Evolutionary conservation across 2,888 invertebrate genomes (phyloP).

Genomic region (Cylloceria caligata): DNA sequence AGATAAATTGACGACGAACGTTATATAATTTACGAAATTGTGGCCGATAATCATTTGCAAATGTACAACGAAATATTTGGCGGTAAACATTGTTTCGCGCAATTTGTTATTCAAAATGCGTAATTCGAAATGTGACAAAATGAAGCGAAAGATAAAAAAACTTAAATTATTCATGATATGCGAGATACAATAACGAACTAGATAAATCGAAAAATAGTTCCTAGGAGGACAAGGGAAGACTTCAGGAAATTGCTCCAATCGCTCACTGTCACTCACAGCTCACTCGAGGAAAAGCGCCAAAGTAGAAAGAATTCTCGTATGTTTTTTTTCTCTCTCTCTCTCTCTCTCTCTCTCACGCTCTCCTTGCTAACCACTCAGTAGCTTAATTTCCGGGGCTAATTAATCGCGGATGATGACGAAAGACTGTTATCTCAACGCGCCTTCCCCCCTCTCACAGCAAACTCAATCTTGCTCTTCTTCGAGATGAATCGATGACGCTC

Average conservation of each 20-base stretch:
- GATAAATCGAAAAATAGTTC: constrained; percentile 43
- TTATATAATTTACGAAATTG: constrained; percentile 23
- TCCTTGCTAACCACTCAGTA: constrained; percentile 20
- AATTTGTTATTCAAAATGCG: too few species aligned
- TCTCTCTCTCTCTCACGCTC: constrained; percentile 31
- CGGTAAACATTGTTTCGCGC: too few species aligned
- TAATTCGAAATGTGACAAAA: not conserved
- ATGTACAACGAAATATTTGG: not conserved
- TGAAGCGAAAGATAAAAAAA: not conserved
- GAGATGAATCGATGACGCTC: constrained; percentile 49
- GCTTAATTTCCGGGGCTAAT: constrained; percentile 48
- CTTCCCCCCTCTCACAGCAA: too few species aligned
- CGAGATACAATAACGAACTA: constrained; percentile 13
- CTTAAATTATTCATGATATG: constrained; percentile 50
- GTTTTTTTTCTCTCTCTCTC: too few species aligned
- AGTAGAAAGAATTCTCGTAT: constrained; percentile 49
- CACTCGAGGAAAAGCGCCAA: constrained; percentile 29
- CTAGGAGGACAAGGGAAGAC: constrained; percentile 12
- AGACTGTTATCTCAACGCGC: constrained; percentile 57
- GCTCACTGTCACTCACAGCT: constrained; percentile 63
- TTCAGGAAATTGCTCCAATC: constrained; percentile 62
- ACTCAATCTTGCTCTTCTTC: constrained; percentile 40
- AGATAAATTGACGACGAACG: not conserved
- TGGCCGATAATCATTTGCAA: constrained; percentile 39
- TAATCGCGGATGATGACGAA: constrained; percentile 63